Conservation (phyloP, 2,797 vertebrate genomes). For the Micropoecilia bifurca region DNA sequence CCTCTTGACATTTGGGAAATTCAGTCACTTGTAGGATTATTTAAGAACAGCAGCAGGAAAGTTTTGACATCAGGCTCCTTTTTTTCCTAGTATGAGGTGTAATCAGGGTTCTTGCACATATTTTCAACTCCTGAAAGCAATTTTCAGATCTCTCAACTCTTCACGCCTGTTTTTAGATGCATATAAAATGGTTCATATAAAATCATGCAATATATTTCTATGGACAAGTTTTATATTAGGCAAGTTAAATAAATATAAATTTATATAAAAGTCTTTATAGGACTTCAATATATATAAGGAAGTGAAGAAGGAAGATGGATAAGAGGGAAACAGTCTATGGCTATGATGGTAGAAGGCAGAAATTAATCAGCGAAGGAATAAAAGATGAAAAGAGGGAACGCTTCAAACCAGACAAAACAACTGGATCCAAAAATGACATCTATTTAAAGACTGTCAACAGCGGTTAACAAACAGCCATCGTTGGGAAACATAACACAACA, state of each 20-base stretch:
- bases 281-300: neutral
- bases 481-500: conserved; percentile 16
- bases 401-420: conserved; percentile 51
- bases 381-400: conserved; percentile 10
- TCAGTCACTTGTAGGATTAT: conserved; percentile 47
- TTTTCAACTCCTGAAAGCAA: conserved; percentile 6
- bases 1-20: conserved; percentile 24
- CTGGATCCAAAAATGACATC: conserved; percentile 41
- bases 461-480: conserved; percentile 23
- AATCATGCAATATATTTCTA: neutral
- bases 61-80: conserved; percentile 20
- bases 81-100: conserved; percentile 23
- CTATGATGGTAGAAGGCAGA: neutral
- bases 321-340: neutral
- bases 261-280: too few relatives aligned
- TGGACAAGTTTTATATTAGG: neutral
- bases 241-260: too few relatives aligned
- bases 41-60: conserved; percentile 44
- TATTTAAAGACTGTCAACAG: conserved; percentile 39
- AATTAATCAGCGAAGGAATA: neutral
- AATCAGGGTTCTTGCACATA: neutral
- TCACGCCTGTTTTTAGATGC: neutral
- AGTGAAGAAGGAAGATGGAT: neutral
- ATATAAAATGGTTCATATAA: neutral
- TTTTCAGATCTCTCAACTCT: neutral